Evolutionary conservation across 2,113 vertebrate species (phyloP).

Genomic region (Porphyrio hochstetteri): DNA sequence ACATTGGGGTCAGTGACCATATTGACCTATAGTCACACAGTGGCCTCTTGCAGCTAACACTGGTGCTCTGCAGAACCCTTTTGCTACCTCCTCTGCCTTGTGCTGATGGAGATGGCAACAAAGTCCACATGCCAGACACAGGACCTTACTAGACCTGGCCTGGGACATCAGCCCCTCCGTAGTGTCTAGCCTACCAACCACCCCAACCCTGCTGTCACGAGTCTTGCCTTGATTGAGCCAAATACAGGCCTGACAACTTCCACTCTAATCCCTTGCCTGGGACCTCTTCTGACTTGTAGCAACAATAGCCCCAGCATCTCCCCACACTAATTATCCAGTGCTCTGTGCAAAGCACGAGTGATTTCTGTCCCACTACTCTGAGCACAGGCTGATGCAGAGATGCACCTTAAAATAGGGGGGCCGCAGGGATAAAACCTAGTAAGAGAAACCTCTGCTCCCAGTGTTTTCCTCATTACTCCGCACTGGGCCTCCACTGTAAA

Average conservation of each 20-base stretch:
- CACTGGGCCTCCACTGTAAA: neutral
- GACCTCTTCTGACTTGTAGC: neutral
- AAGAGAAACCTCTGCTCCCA: neutral
- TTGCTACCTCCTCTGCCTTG: neutral
- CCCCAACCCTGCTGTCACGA: fast-evolving
- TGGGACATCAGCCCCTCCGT: fast-evolving
- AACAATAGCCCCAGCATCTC: neutral
- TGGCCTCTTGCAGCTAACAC: neutral
- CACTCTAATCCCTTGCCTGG: no score
- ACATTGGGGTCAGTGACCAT: no score
- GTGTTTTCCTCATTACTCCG: neutral
- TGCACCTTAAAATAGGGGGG: neutral
- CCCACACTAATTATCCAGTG: no score
- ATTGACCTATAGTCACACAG: neutral
- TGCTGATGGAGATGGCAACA: neutral
- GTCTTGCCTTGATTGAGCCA: neutral
- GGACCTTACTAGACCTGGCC: neutral
- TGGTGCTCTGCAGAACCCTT: neutral
- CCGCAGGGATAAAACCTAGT: neutral
- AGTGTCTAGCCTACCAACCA: neutral
- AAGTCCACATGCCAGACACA: neutral
- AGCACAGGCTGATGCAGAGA: fast-evolving
- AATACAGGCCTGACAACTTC: neutral
- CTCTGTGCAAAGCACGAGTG: neutral
- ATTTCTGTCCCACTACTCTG: neutral